Evolutionary conservation across 30 jellyfish, hydroid and myxozoan species (phyloP), one percentile per base, ranked within the genome.

Genomic region (Turritopsis dohrnii): DNA sequence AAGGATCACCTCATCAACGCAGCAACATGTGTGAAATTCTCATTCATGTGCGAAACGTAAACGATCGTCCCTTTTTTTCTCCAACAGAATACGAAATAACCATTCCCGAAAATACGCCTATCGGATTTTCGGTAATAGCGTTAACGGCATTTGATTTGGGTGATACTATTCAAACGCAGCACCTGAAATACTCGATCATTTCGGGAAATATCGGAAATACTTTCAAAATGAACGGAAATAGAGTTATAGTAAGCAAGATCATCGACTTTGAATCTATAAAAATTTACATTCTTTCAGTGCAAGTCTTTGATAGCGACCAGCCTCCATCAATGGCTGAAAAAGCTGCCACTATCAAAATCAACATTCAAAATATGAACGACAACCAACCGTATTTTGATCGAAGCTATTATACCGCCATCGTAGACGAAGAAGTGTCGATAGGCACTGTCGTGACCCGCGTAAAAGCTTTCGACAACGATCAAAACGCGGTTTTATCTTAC

Each of bases 261-360:
- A 54, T 89, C 22, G 96, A 89, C 54, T 89, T 77, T 65, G 96
- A 89, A 76, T 82, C 83, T 19, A 85, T 77, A 52, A 74, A 41
- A 53, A 22, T 18, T 52, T 90, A 90, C 76, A 54, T 79, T 0
- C 28, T 90, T 21, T 29, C 80, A 0, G 89, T 90, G 7, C 88
- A 76, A 52, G 97, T 95, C 21, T 74, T 30, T 54, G 95, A 90
- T 54, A 89, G 87, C 60, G 60, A 41, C 13, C 60, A 41, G 60
- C 60, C 60, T 5, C 60, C 60, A 5, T 41, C 60, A 41, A 41
- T 41, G 60, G 54, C 54, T 1, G 28, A 79, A 28, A 74, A 24
- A 21, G 83, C 52, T 9, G 52, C 24, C 52, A 74, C 83, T 21
- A 21, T 74, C 30, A 74, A 24, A 74, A 28, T 74, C 18, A 74